Evolutionary conservation across 2,797 vertebrate species (phyloP), one percentile per base, ranked within the genome.

Genomic region (Prunella strophiata): DNA sequence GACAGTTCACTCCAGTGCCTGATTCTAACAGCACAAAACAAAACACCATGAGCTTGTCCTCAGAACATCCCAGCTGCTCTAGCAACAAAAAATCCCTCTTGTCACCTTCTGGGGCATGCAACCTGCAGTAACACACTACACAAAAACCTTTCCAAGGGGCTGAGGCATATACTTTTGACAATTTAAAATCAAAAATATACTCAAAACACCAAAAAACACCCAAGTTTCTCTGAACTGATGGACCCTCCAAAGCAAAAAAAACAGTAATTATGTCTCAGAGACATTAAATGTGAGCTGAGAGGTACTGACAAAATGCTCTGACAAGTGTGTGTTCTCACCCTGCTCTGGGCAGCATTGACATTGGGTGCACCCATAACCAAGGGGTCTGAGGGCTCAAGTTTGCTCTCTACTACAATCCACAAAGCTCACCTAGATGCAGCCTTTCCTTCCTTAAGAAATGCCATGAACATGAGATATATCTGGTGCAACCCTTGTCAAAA

Each of bases 221-320:
- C 16, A 72, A 52, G 13, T 18, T 13, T 27, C 26, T 68, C 58
- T n/a, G 54, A 81, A 59, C 18, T 20, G 17, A 72, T 54, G 29
- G 16, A 32, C 8, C 4, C 16, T 45, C 16, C 30, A 47, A 88
- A 65, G 21, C 29, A 26, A 48, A 11, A 55, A 30, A 18, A 72
- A 0, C 7, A 34, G 18, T n/a, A 58, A 55, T 42, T 55, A 34
- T 16, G 19, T 16, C 42, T 93, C 73, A 47, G 30, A 88, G 30
- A 63, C 2, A 2, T 34, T 50, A 8, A 21, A 51, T 0, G 4
- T 47, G 23, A 84, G 34, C 34, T 2, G 1, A 47, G 20, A n/a
- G 3, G 16, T 14, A 63, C 12, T 26, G 12, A 10, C 11, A 48
- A 91, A 85, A 38, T 47, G 17, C 23, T 59, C 6, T 4, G 36